Evolutionary conservation across 2,113 vertebrate species (phyloP).

Genomic region (Cairina moschata): DNA sequence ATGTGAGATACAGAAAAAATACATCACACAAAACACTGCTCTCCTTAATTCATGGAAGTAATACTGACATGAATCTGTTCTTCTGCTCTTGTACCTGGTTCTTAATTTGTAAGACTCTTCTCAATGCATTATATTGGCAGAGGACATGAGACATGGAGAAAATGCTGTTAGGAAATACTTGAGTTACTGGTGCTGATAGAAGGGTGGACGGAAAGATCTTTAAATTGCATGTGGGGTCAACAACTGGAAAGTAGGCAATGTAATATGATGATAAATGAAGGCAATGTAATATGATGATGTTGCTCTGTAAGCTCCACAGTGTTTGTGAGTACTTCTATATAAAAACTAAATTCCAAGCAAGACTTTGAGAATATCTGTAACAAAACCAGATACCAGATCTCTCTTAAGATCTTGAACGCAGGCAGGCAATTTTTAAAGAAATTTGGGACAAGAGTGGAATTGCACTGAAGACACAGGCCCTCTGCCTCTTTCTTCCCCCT

Average conservation of each 20-base stretch:
- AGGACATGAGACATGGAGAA: accelerated
- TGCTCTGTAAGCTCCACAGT: neutral
- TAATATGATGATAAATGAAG: neutral
- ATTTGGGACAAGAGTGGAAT: neutral
- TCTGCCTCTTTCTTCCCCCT: accelerated
- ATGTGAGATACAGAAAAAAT: neutral
- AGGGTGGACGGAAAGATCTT: neutral
- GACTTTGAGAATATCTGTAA: neutral
- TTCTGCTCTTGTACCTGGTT: neutral
- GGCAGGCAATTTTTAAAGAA: neutral
- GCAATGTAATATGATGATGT: too few species aligned
- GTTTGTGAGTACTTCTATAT: neutral
- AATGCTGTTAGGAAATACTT: neutral
- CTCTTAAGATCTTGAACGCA: neutral
- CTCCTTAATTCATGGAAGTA: neutral
- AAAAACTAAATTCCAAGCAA: neutral
- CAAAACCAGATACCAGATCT: neutral
- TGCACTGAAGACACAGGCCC: accelerated
- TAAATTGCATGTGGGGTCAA: neutral
- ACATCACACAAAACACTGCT: neutral
- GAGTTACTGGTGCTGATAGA: neutral
- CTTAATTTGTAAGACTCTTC: neutral
- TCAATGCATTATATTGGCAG: neutral
- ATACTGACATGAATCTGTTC: neutral
- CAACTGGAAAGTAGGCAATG: neutral